Evolutionary conservation across 2,888 invertebrate species (phyloP).

Genomic region (Thysanoteuthis rhombus): DNA sequence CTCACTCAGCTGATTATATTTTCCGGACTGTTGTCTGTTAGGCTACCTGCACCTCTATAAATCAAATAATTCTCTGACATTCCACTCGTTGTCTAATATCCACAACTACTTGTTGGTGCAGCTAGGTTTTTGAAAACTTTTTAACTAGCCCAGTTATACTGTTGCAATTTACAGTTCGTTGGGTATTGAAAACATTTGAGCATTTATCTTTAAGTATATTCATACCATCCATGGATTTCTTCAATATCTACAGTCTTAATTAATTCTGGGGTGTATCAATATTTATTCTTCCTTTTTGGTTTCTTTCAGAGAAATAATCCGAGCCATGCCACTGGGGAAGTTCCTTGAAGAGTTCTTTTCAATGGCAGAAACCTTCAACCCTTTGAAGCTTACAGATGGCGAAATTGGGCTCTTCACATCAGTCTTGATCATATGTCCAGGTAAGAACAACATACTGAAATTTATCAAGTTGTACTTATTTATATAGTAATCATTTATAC

Average conservation of each 20-base stretch:
- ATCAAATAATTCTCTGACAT: no score
- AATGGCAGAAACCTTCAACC: slow-evolving; percentile 59
- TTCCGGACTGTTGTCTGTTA: no score
- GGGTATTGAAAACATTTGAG: no score
- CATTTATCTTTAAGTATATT: no score
- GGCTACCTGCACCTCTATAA: no score
- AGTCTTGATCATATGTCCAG: slow-evolving; percentile 63
- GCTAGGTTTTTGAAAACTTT: no score
- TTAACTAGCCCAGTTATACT: no score
- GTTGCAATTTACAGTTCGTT: no score
- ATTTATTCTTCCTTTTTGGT: not conserved
- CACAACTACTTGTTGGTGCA: no score
- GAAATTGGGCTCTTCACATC: slow-evolving; percentile 65
- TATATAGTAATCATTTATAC: not conserved
- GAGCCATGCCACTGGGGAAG: slow-evolving; percentile 60
- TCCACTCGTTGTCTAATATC: no score
- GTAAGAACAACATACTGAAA: slow-evolving; percentile 42
- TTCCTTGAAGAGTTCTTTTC: slow-evolving; percentile 66
- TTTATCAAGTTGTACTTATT: not conserved
- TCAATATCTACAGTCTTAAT: not conserved
- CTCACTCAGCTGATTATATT: no score
- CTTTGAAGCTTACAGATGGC: slow-evolving; percentile 57
- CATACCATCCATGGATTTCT: not conserved
- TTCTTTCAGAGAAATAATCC: slow-evolving; percentile 52
- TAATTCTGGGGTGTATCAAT: not conserved